phyloP scores from a whole-genome alignment of 1,140 invertebrate species.

The Araneus ventricosus region DNA sequence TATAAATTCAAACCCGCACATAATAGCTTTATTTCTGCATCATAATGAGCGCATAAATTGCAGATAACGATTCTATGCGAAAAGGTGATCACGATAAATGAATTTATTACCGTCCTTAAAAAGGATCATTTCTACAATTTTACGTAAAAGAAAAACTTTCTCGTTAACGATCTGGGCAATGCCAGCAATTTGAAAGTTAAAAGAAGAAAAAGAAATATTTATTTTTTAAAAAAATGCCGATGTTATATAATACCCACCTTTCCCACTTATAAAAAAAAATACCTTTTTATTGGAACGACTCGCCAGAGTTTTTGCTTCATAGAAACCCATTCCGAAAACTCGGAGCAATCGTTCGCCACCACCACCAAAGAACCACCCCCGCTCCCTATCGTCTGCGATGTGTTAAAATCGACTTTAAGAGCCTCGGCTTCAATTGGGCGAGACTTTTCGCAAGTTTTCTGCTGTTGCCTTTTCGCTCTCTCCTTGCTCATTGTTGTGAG shows the following conservation, averaged over 20 bases:
- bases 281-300: conserved; percentile 19
- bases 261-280: neutral
- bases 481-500: conserved; percentile 71
- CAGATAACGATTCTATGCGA: conserved; percentile 26
- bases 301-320: conserved; percentile 30
- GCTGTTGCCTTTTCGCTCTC: neutral
- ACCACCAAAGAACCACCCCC: neutral
- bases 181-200: conserved; percentile 35
- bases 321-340: conserved; percentile 42
- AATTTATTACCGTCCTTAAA: conserved; percentile 72
- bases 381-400: neutral
- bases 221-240: neutral
- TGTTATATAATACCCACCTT: neutral
- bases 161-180: conserved; percentile 64
- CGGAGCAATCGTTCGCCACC: conserved; percentile 30
- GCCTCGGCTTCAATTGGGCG: conserved; percentile 69
- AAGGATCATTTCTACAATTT: conserved; percentile 67
- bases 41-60: conserved; percentile 66
- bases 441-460: conserved; percentile 67
- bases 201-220: neutral
- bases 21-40: conserved; percentile 71
- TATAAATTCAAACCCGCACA: conserved; percentile 33
- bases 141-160: conserved; percentile 32
- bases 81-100: conserved; percentile 73
- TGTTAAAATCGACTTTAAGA: conserved; percentile 74